Conservation (phyloP, 2,797 vertebrate genomes). For the Malurus splendens region DNA sequence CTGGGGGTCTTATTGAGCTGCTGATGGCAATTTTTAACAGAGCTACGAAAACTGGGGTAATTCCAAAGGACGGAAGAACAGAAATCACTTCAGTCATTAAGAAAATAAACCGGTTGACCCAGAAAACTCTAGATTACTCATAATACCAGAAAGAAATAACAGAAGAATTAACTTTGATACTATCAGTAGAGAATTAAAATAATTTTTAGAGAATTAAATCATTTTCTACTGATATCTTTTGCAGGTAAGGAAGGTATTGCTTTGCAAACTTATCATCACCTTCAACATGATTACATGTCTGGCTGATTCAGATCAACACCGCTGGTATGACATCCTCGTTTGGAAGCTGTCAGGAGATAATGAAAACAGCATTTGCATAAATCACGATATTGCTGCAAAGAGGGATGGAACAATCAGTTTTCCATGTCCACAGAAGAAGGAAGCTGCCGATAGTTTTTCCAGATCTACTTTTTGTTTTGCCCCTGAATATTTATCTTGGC, state of each 20-base stretch:
- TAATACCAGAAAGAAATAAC: not conserved
- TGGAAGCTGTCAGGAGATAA: not conserved
- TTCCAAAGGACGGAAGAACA: not conserved
- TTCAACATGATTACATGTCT: not conserved
- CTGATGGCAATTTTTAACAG: not conserved
- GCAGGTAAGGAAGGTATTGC: not conserved
- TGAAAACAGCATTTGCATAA: not conserved
- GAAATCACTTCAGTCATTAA: not conserved
- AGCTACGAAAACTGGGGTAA: not conserved
- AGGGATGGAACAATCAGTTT: not conserved
- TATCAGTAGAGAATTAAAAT: not conserved
- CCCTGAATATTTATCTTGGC: not conserved
- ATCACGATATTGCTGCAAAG: accelerated
- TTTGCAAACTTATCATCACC: not conserved
- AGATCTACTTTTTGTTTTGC: not conserved
- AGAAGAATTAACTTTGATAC: not conserved
- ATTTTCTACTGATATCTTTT: not conserved
- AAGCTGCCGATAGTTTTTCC: not conserved
- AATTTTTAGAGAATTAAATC: not conserved
- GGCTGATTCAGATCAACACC: not conserved
- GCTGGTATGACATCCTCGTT: not conserved
- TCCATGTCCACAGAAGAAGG: accelerated
- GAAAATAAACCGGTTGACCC: not conserved
- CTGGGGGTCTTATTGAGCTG: not conserved
- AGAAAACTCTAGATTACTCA: not conserved